A percentile compares a stretch with the other conserved stretches of the same genome.
phyloP scores from a whole-genome alignment of 2,797 vertebrate genomes.

The Rhinichthys osculus region DNA sequence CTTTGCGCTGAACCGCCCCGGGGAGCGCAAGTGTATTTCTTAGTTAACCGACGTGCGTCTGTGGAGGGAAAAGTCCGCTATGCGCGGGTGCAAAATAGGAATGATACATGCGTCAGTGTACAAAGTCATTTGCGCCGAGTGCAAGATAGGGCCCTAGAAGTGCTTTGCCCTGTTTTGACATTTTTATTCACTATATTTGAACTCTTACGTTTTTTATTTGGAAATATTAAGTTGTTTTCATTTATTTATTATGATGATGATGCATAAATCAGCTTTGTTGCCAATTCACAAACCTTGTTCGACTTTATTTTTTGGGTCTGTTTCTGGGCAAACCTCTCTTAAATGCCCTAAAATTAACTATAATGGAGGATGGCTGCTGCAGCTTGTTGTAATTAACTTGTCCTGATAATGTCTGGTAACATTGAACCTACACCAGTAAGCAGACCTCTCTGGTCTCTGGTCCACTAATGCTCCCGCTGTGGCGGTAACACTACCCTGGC shows the following conservation, averaged over 20 bases:
- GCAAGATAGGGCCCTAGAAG: too few relatives aligned
- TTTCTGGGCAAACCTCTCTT: slow-evolving; percentile 27
- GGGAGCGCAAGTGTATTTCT: too few relatives aligned
- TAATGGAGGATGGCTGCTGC: slow-evolving; percentile 73
- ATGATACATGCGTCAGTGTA: too few relatives aligned
- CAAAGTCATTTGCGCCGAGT: too few relatives aligned
- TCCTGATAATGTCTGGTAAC: slow-evolving; percentile 76
- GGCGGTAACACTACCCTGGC: slow-evolving; percentile 46
- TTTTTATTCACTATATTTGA: background rate
- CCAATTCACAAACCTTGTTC: background rate
- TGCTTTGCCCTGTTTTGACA: background rate
- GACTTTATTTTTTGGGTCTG: slow-evolving; percentile 11
- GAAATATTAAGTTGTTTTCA: too few relatives aligned
- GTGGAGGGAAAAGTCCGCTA: too few relatives aligned
- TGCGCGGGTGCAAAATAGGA: too few relatives aligned
- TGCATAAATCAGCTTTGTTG: background rate
- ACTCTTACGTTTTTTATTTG: background rate
- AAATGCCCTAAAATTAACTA: slow-evolving; percentile 47
- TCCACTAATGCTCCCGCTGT: slow-evolving; percentile 39
- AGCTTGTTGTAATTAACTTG: slow-evolving; percentile 81
- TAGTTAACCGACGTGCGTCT: too few relatives aligned
- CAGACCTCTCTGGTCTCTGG: slow-evolving; percentile 58
- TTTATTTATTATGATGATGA: background rate
- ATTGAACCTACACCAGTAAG: slow-evolving; percentile 78
- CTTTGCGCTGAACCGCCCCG: too few relatives aligned